These are phyloP conservation scores for Tubulanus polymorphus DNA, from an alignment of 2,888 invertebrate species.

Conservation along the genomic window DNA sequence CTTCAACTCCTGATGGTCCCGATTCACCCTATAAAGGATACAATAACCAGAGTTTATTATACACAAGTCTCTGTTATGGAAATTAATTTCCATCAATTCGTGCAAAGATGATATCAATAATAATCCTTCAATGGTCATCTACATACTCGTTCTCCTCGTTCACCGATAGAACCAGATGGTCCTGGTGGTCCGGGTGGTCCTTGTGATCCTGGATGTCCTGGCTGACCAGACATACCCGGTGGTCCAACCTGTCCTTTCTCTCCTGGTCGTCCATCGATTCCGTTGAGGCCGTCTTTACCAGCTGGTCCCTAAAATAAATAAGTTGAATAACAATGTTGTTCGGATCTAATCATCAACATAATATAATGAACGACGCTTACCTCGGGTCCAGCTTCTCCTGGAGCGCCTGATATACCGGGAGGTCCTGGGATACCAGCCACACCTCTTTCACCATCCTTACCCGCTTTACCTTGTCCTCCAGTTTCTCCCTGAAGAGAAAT, in stretches of 20 bases:
- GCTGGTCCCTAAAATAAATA: no score
- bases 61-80: no score
- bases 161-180: slow-evolving; percentile 1
- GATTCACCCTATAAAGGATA: no score
- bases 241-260: slow-evolving; percentile 62
- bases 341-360: no score
- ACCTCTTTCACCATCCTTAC: not conserved
- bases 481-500: not conserved
- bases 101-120: no score
- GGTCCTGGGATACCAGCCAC: slow-evolving; percentile 57
- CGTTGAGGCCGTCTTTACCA: not conserved
- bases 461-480: not conserved
- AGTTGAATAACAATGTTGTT: no score
- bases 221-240: slow-evolving; percentile 19
- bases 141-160: not conserved
- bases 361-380: not conserved
- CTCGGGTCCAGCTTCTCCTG: not conserved
- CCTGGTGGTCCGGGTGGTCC: slow-evolving; percentile 70
- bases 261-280: not conserved
- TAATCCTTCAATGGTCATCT: no score
- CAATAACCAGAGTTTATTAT: no score
- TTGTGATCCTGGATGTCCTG: slow-evolving; percentile 59
- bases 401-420: slow-evolving; percentile 62
- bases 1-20: not conserved
- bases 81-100: no score